Conservation (phyloP, 1,140 invertebrate species). For the Zaprionus nigranus region DNA sequence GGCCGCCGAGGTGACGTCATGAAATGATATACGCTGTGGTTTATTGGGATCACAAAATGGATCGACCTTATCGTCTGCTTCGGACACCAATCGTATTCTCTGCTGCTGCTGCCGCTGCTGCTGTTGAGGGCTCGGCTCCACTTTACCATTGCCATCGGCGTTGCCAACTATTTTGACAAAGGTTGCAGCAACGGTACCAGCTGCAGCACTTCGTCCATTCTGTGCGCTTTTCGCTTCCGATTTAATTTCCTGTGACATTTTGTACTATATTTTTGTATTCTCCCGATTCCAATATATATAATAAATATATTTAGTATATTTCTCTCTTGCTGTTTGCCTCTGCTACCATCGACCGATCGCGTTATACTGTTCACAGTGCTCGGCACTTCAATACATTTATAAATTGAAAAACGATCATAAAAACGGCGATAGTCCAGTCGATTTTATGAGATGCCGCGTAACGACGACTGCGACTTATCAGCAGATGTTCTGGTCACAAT, state of each 20-base stretch:
- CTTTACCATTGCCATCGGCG: background rate
- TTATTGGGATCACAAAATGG: conserved; percentile 89
- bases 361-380: conserved; percentile 47
- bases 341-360: conserved; percentile 26
- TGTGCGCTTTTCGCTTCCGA: conserved; percentile 36
- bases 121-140: conserved; percentile 2
- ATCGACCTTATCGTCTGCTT: conserved; percentile 66
- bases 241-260: conserved; percentile 56
- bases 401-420: conserved; percentile 63
- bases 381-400: conserved; percentile 52
- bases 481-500: conserved; percentile 42
- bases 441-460: conserved; percentile 63
- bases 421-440: conserved; percentile 63
- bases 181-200: too few species aligned
- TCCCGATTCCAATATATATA: background rate
- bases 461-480: conserved; percentile 59
- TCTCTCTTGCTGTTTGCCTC: conserved; percentile 1
- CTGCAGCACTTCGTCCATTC: conserved; percentile 12
- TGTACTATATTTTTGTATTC: background rate
- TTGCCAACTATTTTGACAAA: background rate
- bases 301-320: background rate
- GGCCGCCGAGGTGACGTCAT: conserved; percentile 95
- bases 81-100: conserved; percentile 43
- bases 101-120: background rate
- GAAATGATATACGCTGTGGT: conserved; percentile 91